Evolutionary conservation across 2,797 vertebrate species (phyloP).

Genomic region (Fringilla coelebs): DNA sequence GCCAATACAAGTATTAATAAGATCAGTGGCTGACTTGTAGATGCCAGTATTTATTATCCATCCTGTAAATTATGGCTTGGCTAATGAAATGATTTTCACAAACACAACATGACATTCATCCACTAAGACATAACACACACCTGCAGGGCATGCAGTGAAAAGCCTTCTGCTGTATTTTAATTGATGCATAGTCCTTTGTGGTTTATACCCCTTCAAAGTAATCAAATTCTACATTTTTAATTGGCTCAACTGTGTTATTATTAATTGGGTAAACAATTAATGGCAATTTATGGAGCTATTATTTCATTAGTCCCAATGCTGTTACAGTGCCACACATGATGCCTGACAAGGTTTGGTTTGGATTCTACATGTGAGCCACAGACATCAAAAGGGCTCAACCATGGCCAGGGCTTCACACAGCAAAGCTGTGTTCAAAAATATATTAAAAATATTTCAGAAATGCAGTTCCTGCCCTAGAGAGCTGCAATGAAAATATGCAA

Average conservation of each 20-base stretch:
- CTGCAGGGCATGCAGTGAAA: slow-evolving; percentile 23
- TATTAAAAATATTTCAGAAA: neutral
- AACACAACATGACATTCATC: neutral
- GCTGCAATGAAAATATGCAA: neutral
- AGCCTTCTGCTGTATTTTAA: slow-evolving; percentile 8
- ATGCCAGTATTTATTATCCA: neutral
- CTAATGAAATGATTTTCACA: slow-evolving; percentile 11
- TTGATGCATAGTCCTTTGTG: neutral
- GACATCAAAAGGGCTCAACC: neutral
- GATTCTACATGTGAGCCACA: neutral
- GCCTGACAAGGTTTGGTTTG: neutral
- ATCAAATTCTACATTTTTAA: slow-evolving; percentile 3
- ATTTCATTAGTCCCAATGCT: neutral
- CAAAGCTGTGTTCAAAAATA: neutral
- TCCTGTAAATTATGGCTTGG: neutral
- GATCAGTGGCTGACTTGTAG: neutral
- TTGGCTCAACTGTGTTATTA: neutral
- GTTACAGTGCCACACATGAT: neutral
- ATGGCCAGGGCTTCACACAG: fast-evolving
- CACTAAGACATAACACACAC: neutral
- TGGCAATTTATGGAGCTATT: neutral
- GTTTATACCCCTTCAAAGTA: neutral
- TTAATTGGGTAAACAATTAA: neutral
- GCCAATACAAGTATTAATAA: neutral
- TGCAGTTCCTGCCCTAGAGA: neutral